Evolutionary conservation across 1,140 invertebrate genomes (phyloP).

Genomic region (Pseudachorutes palmiensis): DNA sequence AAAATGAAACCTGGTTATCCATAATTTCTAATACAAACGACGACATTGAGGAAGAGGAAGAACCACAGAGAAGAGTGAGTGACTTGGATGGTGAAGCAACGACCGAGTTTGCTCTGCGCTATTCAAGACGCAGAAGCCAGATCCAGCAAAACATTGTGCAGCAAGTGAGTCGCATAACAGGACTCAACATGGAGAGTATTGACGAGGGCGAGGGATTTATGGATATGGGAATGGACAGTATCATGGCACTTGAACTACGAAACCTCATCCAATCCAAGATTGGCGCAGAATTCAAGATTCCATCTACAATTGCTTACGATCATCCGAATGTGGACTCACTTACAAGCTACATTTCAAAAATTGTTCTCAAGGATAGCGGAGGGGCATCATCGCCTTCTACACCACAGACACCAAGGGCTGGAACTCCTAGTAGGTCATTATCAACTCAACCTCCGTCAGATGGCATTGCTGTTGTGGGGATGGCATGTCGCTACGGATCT

Average conservation of each 20-base stretch:
- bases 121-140: not conserved
- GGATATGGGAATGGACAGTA: not conserved
- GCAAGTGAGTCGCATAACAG: not conserved
- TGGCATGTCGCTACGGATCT: not conserved
- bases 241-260: conserved; percentile 5
- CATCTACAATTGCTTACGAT: not conserved
- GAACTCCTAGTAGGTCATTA: not conserved
- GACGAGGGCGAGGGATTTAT: conserved; percentile 2
- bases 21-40: not conserved
- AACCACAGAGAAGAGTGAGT: too few species aligned
- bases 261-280: not conserved
- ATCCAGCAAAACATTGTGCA: not conserved
- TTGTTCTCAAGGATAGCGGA: not conserved
- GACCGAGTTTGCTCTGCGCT: too few species aligned
- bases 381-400: not conserved
- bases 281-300: not conserved
- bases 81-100: too few species aligned
- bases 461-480: not conserved
- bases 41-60: not conserved
- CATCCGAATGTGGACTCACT: not conserved
- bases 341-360: not conserved
- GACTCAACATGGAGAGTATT: not conserved
- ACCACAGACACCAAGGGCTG: not conserved
- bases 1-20: not conserved
- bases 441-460: not conserved